Evolutionary conservation across 2,797 vertebrate species (phyloP), one percentile per base, ranked within the genome.

Genomic region (Capromys pilorides): DNA sequence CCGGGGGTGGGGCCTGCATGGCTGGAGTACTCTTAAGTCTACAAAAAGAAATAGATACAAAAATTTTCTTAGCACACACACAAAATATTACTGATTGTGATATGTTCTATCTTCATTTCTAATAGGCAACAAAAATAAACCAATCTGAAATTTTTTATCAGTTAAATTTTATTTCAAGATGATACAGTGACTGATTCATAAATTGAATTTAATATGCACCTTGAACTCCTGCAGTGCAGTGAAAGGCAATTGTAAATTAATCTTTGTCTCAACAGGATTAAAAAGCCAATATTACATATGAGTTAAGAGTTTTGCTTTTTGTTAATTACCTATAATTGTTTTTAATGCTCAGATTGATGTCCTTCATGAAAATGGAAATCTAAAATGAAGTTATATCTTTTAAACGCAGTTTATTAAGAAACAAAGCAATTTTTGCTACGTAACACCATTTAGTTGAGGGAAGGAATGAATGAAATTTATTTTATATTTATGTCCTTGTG

Each of bases 241-340:
- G 66, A 90, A 94, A 79, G 67, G 79, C 21, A 97, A 91, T 33
- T 95, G 14, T 93, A 94, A 96, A 51, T 78, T 67, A 93, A 81
- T 49, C 18, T 82, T 33, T 54, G 59, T 12, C 88, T 59, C 41
- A 59, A 92, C 94, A 45, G 21, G 28, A 33, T 16, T 77, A 1
- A 41, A 88, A 89, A 80, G 33, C 12, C 92, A 94, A 77, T 69
- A 88, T 71, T 62, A 92, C 83, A 84, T 61, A 71, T 26, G n/a
- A 86, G 21, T 0, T 54, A 45, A 86, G 8, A 89, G 5, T 2
- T 78, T 90, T 78, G 36, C 21, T 69, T 86, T 61, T 61, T 8
- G 19, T 41, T 24, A 31, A 19, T 66, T 10, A 49, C 41, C 28
- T 69, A 18, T 69, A 49, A 89, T 91, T 71, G 54, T 61, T 89